These are phyloP conservation scores for Melanostigma gelatinosum DNA, from an alignment of 2,113 vertebrate species.

Conservation along the genomic window DNA sequence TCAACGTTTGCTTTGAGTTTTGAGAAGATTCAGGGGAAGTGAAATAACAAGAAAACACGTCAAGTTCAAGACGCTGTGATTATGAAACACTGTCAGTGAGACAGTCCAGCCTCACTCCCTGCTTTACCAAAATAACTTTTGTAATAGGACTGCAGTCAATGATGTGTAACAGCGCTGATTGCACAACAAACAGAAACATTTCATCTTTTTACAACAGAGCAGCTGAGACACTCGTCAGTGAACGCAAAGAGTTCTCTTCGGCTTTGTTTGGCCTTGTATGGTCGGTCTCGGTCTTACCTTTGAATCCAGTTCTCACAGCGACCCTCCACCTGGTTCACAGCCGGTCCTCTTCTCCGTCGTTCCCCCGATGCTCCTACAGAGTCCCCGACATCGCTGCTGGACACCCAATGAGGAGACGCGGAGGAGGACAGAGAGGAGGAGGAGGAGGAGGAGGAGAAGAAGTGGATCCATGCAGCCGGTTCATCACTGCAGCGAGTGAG, in stretches of 20 bases:
- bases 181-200: constrained; percentile 19
- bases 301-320: constrained; percentile 49
- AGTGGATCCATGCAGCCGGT: constrained; percentile 52
- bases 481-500: constrained; percentile 73
- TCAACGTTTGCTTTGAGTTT: no score
- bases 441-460: constrained; percentile 50
- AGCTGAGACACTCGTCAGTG: not conserved
- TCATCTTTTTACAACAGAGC: not conserved
- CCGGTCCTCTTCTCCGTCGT: not conserved
- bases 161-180: constrained; percentile 6
- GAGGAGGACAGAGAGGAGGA: constrained; percentile 26
- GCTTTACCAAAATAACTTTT: constrained; percentile 30
- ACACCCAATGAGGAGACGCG: constrained; percentile 36
- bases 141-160: constrained; percentile 14
- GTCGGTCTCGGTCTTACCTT: constrained; percentile 51
- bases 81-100: constrained; percentile 14
- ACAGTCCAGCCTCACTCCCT: not conserved
- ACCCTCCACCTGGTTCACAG: constrained; percentile 31
- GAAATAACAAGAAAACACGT: constrained; percentile 16
- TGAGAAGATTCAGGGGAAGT: not conserved
- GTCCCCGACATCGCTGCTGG: constrained; percentile 37
- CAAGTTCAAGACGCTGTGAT: not conserved
- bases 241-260: not conserved
- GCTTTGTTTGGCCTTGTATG: constrained; percentile 2
- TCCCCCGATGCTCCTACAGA: constrained; percentile 29